A percentile compares a stretch with the other conserved stretches of the same genome.
Conservation (phyloP, 2,888 invertebrate species). For the Sinhomidia bicolor region DNA sequence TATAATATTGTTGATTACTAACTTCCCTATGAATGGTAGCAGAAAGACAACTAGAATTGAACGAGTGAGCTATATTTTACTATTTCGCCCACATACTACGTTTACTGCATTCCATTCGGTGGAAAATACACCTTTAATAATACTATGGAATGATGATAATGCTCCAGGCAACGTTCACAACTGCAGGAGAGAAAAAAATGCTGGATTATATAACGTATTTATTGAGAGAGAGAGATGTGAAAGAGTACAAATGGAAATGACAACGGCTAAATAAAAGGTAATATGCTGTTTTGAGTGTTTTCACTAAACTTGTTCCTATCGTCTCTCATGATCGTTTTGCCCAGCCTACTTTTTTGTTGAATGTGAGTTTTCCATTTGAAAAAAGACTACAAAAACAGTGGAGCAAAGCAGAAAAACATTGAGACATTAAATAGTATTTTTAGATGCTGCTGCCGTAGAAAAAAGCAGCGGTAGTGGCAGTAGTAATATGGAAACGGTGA, state of each 20-base stretch:
- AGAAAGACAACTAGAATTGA: too few species aligned
- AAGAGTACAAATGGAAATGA: background rate
- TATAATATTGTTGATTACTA: too few species aligned
- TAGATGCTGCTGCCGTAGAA: too few species aligned
- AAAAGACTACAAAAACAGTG: background rate
- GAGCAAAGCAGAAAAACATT: background rate
- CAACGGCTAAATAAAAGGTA: background rate
- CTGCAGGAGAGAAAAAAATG: too few species aligned
- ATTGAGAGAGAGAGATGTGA: background rate
- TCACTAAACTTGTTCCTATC: background rate
- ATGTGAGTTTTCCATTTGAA: background rate
- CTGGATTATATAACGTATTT: slow-evolving; percentile 3
- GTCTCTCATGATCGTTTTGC: background rate
- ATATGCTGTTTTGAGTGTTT: background rate
- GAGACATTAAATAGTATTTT: background rate
- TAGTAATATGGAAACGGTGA: too few species aligned
- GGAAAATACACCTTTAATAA: background rate
- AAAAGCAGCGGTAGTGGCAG: too few species aligned
- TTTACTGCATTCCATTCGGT: background rate
- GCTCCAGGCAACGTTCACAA: too few species aligned
- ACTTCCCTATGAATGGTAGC: too few species aligned
- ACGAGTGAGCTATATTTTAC: too few species aligned
- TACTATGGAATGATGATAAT: background rate
- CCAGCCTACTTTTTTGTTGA: background rate
- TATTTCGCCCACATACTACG: background rate